Conservation (phyloP, 2,113 vertebrate genomes). For the Bufo bufo region DNA sequence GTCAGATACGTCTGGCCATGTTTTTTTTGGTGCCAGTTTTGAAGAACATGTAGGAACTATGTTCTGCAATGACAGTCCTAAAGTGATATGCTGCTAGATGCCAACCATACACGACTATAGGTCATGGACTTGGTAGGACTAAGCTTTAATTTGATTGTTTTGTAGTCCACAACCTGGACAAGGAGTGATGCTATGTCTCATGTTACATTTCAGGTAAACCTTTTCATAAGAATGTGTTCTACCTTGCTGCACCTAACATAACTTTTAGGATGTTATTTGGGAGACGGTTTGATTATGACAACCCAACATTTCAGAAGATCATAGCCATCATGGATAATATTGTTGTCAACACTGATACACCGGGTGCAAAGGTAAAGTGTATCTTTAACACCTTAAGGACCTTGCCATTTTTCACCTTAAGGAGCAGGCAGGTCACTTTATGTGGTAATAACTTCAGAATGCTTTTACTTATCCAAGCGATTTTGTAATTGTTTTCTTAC, state of each 20-base stretch:
- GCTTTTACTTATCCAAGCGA: too few relatives aligned
- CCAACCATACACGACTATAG: neutral
- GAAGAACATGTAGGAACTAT: neutral
- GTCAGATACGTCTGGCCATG: too few relatives aligned
- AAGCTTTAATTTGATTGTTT: too few relatives aligned
- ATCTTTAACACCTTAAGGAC: too few relatives aligned
- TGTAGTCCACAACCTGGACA: too few relatives aligned
- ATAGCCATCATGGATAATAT: conserved; percentile 74
- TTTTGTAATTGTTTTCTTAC: too few relatives aligned
- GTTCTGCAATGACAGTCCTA: neutral
- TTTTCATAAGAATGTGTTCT: conserved; percentile 68
- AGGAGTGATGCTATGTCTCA: too few relatives aligned
- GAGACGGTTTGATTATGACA: conserved; percentile 72
- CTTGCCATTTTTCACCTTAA: too few relatives aligned
- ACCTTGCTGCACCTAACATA: conserved; percentile 74
- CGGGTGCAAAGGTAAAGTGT: conserved; percentile 58
- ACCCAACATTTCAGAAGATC: conserved; percentile 70
- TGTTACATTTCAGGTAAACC: conserved; percentile 66
- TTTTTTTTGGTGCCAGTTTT: neutral
- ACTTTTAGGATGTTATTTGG: conserved; percentile 74
- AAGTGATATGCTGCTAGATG: neutral
- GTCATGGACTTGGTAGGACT: neutral
- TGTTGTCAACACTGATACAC: conserved; percentile 74
- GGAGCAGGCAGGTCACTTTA: too few relatives aligned
- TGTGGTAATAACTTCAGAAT: too few relatives aligned